phyloP scores from a whole-genome alignment of 2,113 vertebrate species.

The Leuciscus idus region DNA sequence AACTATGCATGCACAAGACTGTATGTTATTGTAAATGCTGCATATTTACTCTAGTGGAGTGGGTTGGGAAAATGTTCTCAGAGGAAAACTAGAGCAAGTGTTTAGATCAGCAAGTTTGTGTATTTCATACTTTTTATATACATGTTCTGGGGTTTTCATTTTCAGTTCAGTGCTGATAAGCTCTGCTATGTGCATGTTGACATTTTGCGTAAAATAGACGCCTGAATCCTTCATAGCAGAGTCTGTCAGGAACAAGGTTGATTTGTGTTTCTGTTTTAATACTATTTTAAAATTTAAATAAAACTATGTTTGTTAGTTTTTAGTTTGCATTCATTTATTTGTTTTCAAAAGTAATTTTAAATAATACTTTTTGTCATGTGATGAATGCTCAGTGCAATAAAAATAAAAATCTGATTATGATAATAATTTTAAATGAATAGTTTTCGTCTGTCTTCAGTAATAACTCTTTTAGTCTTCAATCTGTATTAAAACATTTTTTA shows the following conservation, averaged over 20 bases:
- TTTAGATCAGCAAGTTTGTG: slow-evolving; percentile 13
- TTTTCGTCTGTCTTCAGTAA: neutral
- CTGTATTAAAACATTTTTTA: neutral
- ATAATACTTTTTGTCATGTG: neutral
- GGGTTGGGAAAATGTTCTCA: neutral
- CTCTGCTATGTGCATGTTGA: neutral
- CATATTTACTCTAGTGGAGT: slow-evolving; percentile 28
- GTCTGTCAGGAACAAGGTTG: neutral
- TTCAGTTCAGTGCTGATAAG: slow-evolving; percentile 16
- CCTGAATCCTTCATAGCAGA: neutral
- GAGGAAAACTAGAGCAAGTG: neutral
- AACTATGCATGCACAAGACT: slow-evolving; percentile 38
- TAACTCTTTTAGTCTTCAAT: neutral
- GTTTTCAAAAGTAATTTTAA: neutral
- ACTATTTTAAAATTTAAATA: neutral
- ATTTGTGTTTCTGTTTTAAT: neutral
- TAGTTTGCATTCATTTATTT: neutral
- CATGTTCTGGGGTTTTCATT: slow-evolving; percentile 1
- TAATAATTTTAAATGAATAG: neutral
- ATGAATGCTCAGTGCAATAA: no score
- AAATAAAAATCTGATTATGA: neutral
- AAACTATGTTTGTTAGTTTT: neutral
- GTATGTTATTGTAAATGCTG: slow-evolving; percentile 38
- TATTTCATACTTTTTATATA: neutral
- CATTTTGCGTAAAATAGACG: neutral